A percentile compares a stretch with the other conserved stretches of the same genome.
These are phyloP conservation scores for Ataeniobius toweri DNA, from an alignment of 2,797 vertebrate genomes.

Conservation along the genomic window DNA sequence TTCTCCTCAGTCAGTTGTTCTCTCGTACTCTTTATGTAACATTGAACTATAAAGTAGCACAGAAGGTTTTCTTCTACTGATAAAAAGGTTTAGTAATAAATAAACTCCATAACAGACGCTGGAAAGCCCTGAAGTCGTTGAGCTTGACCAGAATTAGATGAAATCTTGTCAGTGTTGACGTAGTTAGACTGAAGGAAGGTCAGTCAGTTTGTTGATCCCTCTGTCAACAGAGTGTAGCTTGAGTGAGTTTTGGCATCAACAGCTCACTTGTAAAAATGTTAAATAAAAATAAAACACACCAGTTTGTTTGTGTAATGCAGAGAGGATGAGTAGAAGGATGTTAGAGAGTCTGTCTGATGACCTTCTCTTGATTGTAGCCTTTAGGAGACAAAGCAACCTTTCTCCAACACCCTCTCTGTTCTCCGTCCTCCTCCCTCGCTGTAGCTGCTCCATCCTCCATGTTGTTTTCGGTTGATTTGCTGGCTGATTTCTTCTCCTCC, in stretches of 20 bases:
- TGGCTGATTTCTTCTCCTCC: constrained; percentile 72
- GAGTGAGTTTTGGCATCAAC: too few relatives aligned
- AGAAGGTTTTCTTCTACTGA: background rate
- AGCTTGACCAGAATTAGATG: background rate
- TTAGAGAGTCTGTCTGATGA: background rate
- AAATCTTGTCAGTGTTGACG: background rate
- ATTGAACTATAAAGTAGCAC: background rate
- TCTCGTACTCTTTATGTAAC: background rate
- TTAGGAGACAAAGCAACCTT: too few relatives aligned
- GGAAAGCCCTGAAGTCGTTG: background rate
- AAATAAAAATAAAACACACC: background rate
- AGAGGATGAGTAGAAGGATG: too few relatives aligned
- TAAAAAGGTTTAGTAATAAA: background rate
- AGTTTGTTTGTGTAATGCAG: background rate
- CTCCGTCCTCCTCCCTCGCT: constrained; percentile 14
- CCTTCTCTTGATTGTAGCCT: background rate
- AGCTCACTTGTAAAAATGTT: too few relatives aligned
- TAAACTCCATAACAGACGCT: background rate
- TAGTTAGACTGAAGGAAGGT: too few relatives aligned
- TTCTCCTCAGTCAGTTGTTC: background rate
- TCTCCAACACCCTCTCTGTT: background rate
- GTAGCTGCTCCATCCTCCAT: constrained; percentile 68
- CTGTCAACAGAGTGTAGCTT: too few relatives aligned
- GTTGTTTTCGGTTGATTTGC: constrained; percentile 73
- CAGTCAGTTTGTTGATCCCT: too few relatives aligned